A percentile compares a stretch with the other conserved stretches of the same genome.
These are phyloP conservation scores for Idris sp. DNA, from an alignment of 1,140 invertebrate species.

Conservation along the genomic window DNA sequence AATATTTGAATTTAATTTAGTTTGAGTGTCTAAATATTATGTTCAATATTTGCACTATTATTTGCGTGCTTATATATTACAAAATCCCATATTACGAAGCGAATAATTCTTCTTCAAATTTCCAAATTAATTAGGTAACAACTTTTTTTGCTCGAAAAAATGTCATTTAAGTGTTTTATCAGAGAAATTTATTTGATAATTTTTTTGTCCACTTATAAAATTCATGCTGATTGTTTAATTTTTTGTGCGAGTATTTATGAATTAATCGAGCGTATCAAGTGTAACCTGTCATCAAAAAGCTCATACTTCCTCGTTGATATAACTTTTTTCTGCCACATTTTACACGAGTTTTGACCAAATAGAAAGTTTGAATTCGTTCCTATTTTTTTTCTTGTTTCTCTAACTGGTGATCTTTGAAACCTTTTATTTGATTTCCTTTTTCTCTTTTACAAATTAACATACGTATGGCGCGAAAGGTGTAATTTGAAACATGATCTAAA, in stretches of 20 bases:
- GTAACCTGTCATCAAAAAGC: conserved; percentile 13
- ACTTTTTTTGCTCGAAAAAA: too few species aligned
- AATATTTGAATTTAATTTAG: conserved; percentile 55
- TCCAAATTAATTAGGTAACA: too few species aligned
- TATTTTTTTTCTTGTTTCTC: conserved; percentile 9
- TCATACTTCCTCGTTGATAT: conserved; percentile 15
- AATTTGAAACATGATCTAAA: too few species aligned
- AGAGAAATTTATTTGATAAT: too few species aligned
- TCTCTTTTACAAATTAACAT: neutral
- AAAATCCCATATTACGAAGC: conserved; percentile 7
- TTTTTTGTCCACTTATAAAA: too few species aligned
- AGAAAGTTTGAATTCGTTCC: conserved; percentile 13
- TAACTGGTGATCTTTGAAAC: neutral
- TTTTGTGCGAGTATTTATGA: neutral
- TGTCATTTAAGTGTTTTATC: too few species aligned
- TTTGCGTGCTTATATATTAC: neutral
- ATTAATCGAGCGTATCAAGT: conserved; percentile 18
- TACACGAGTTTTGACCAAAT: conserved; percentile 16
- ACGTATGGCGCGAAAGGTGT: conserved; percentile 4
- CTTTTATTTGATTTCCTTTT: too few species aligned
- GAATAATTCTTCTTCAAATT: too few species aligned
- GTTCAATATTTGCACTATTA: conserved; percentile 38
- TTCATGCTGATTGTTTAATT: neutral
- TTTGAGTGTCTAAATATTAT: conserved; percentile 25
- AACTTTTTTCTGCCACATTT: conserved; percentile 16